Conservation (phyloP, 2,113 vertebrate species). For the Syngnathus scovelli region DNA sequence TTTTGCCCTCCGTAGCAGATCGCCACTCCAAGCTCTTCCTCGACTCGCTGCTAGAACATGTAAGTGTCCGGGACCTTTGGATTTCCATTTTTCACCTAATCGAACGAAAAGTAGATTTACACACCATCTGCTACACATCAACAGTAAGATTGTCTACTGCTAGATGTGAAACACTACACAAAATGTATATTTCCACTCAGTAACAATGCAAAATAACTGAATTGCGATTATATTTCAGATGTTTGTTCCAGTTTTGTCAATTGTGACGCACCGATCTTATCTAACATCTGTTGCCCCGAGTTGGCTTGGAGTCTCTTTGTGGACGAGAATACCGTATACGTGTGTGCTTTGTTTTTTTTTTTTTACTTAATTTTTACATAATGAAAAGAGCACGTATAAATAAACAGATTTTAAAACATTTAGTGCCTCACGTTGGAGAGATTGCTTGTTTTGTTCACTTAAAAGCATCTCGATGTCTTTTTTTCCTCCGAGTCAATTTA, state of each 20-base stretch:
- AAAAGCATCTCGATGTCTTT: too few species aligned
- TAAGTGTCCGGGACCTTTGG: slow-evolving; percentile 30
- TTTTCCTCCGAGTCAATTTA: too few species aligned
- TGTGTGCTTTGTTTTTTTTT: neutral
- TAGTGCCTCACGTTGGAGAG: too few species aligned
- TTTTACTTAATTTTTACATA: neutral
- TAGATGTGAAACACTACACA: neutral
- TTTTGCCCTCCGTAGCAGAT: slow-evolving; percentile 36
- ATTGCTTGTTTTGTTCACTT: too few species aligned
- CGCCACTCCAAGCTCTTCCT: slow-evolving; percentile 5
- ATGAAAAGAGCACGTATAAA: neutral
- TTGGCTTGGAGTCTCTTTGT: neutral
- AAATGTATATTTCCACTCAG: neutral
- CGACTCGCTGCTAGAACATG: slow-evolving; percentile 39
- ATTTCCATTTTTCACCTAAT: neutral
- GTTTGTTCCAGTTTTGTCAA: neutral
- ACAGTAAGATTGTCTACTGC: neutral
- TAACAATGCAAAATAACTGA: neutral
- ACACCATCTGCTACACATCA: neutral
- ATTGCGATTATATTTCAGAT: neutral
- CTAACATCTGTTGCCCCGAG: neutral
- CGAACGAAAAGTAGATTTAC: neutral
- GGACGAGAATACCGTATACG: neutral
- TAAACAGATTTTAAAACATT: neutral
- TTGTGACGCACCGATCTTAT: neutral